phyloP scores from a whole-genome alignment of 2,888 invertebrate species.

The Drosophila pullipes region DNA sequence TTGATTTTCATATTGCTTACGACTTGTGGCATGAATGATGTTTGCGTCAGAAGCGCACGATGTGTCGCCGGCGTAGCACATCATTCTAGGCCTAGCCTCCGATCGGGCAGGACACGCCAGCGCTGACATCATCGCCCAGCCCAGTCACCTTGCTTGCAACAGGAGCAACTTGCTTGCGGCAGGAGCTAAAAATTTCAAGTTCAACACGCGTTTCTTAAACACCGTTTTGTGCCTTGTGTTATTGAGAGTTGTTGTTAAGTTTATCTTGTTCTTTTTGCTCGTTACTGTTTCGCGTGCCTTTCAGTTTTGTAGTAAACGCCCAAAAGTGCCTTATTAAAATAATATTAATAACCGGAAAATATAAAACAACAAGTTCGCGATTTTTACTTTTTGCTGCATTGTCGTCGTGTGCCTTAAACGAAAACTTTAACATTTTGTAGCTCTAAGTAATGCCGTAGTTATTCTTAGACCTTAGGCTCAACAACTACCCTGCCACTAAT shows the following conservation, averaged over 20 bases:
- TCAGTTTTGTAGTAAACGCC: slow-evolving; percentile 43
- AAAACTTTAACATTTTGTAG: slow-evolving; percentile 32
- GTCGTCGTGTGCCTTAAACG: slow-evolving; percentile 70
- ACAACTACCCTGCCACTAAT: slow-evolving; percentile 63
- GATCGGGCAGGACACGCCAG: slow-evolving; percentile 84
- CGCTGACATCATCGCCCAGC: slow-evolving; percentile 47
- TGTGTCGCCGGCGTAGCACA: slow-evolving; percentile 84
- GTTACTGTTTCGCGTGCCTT: slow-evolving; percentile 52
- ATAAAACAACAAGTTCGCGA: slow-evolving; percentile 26
- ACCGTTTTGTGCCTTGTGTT: slow-evolving; percentile 70
- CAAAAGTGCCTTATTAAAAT: slow-evolving; percentile 58
- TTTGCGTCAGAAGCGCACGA: slow-evolving; percentile 83
- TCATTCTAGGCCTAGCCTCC: slow-evolving; percentile 86
- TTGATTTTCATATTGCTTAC: slow-evolving; percentile 72
- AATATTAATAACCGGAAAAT: slow-evolving; percentile 3
- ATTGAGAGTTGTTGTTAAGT: slow-evolving; percentile 59
- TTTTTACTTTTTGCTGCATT: slow-evolving; percentile 46
- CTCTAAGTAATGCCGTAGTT: slow-evolving; percentile 17
- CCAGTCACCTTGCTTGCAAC: slow-evolving; percentile 31
- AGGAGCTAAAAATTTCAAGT: slow-evolving; percentile 25
- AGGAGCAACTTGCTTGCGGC: slow-evolving; percentile 11
- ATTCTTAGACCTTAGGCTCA: slow-evolving; percentile 48
- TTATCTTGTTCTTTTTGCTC: slow-evolving; percentile 27
- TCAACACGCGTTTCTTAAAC: slow-evolving; percentile 52
- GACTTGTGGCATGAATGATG: slow-evolving; percentile 82